Evolutionary conservation across 2,888 invertebrate species (phyloP), one percentile per base, ranked within the genome.

Genomic region (Limnephilus auricula): DNA sequence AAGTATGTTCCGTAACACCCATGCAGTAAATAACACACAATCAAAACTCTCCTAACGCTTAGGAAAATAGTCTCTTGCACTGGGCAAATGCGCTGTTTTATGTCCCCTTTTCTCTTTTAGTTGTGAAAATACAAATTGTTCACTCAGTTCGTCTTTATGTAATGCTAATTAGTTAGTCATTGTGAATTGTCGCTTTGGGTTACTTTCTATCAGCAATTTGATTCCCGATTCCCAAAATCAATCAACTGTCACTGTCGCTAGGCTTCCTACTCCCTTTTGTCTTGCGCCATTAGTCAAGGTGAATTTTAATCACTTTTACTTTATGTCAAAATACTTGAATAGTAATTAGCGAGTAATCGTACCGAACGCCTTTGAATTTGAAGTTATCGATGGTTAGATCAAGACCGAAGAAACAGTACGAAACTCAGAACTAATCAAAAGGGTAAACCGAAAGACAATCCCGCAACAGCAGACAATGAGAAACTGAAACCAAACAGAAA

Each of bases 171-270:
- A 65, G 9, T 65, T 25, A 65, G 25, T 25, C 65, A 65, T 65
- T 65, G 65, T 65, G 25, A 25, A 65, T n/a, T 65, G 65, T 65
- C 65, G 65, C 65, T 65, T 25, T 65, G 65, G 65, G 65, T 65
- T n/a, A 65, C 65, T 65, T 65, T 65, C 65, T 65, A 65, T 65
- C 65, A 9, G 25, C 65, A 65, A 65, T n/a, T 65, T 30, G 50
- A 31, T 87, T 50, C 87, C 50, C 65, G 87, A 87, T 45, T 40
- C 32, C 45, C 50, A 87, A 18, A 87, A 87, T 87, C 87, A 12
- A 65, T 65, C 65, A 65, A 65, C 65, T 65, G 65, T 65, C 65
- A 65, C 65, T 65, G 65, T 65, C 25, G 25, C 25, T 65, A 25
- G 65, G 65, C 65, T 65, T 4, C 65, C 65, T 65, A 25, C 25